These are phyloP conservation scores for Atta colombica DNA, from an alignment of 1,140 invertebrate genomes.

Conservation along the genomic window DNA sequence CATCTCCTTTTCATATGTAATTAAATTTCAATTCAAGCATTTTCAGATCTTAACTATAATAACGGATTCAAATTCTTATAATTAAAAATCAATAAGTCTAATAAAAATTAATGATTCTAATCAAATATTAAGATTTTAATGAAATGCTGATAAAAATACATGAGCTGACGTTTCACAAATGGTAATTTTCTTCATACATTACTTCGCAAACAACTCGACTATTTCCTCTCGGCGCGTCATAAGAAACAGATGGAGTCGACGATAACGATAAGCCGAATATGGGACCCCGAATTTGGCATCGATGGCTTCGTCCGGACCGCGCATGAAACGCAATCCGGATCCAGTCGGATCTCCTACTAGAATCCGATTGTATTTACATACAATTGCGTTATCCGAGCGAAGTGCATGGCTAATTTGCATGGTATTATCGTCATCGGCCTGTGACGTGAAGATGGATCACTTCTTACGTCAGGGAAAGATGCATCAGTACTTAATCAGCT, in stretches of 20 bases:
- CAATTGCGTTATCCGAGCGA: conserved; percentile 71
- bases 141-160: not conserved
- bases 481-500: conserved; percentile 21
- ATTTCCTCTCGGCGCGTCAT: not conserved
- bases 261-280: conserved; percentile 72
- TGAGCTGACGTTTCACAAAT: not conserved
- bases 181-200: not conserved
- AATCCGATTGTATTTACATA: conserved; percentile 76
- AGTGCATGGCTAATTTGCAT: conserved; percentile 70
- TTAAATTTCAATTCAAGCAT: not conserved
- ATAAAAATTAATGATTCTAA: not conserved
- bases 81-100: not conserved
- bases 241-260: conserved; percentile 42
- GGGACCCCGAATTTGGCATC: conserved; percentile 13
- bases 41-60: not conserved
- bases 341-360: conserved; percentile 54
- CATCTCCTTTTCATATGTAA: too few relatives aligned
- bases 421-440: conserved; percentile 45
- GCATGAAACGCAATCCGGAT: conserved; percentile 41
- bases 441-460: conserved; percentile 10
- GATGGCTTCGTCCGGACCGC: conserved; percentile 42
- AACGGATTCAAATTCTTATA: not conserved
- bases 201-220: not conserved
- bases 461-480: conserved; percentile 22
- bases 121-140: not conserved